Conservation (phyloP, 2,797 vertebrate genomes). For the Sorex maritimensis region DNA sequence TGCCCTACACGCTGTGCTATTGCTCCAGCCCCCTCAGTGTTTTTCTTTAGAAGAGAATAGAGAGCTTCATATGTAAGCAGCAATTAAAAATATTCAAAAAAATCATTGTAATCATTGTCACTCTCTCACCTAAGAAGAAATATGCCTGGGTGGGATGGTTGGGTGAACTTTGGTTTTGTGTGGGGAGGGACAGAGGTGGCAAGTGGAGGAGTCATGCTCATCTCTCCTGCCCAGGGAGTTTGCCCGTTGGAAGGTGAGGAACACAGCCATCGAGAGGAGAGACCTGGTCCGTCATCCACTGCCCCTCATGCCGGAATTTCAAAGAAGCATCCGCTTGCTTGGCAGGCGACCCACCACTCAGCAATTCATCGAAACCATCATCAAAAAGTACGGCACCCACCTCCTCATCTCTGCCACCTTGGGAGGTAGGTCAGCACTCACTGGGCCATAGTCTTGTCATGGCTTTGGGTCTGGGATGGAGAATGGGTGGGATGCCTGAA, state of each 20-base stretch:
- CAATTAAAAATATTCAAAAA: neutral
- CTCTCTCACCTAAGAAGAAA: neutral
- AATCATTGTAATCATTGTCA: too few species aligned
- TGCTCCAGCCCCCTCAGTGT: neutral
- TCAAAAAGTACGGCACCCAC: constrained; percentile 99
- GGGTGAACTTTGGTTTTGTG: neutral
- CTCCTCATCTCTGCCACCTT: constrained; percentile 99
- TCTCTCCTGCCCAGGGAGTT: constrained; percentile 94
- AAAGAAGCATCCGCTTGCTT: constrained; percentile 97
- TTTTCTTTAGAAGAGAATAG: neutral
- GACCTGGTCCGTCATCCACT: constrained; percentile 97
- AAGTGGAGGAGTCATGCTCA: constrained; percentile 51
- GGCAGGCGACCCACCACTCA: constrained; percentile 98
- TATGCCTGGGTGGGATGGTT: neutral
- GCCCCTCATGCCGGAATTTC: constrained; percentile 99
- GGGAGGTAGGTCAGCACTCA: constrained; percentile 94
- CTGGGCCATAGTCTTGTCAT: rapidly evolving
- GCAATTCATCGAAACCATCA: constrained; percentile 99
- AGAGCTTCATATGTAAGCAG: neutral
- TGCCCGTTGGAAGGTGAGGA: constrained; percentile 99
- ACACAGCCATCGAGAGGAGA: constrained; percentile 98
- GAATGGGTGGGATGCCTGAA: rapidly evolving
- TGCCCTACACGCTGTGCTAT: too few species aligned
- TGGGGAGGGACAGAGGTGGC: neutral
- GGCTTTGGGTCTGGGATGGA: neutral